Base-by-base conservation (phyloP, 2,113 vertebrate genomes). In the Oryzias woworae region DNA sequence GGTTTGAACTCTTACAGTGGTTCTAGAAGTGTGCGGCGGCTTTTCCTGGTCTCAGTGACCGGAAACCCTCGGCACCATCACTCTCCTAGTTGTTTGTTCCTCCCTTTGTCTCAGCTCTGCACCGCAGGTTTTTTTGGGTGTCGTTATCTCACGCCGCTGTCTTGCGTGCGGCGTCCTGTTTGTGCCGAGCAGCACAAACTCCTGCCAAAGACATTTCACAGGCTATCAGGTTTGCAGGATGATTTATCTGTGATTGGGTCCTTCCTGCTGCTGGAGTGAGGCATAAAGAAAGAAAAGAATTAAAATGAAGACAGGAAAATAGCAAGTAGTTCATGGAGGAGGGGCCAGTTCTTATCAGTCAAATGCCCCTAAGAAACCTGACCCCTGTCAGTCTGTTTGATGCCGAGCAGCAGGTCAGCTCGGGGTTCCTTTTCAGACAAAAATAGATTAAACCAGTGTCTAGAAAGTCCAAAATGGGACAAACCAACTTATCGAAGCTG, bases 141-240 rank as follows among this genome's bases (percentile, higher is more conserved):
- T 65, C 71, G 79, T 90, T 91, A 90, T 91, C 90, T 86, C 16
- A 53, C 62, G 14, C 56, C 56, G 44, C 72, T 86, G 85, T 85
- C 78, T 80, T 82, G 82, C 83, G 74, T 77, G 77, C 75, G 43
- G 85, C 88, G 89, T 92, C 92, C 92, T 92, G 92, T 92, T 92
- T 91, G 89, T 87, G 62, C 75, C 77, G 62, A 48, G 85, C 78
- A 83, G 87, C 83, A 88, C 87, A 88, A 91, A 91, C 86, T 88
- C 72, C 59, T 81, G 74, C 75, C 50, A 53, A 85, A 89, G 89
- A 90, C 84, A 87, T 90, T 91, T 90, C 86, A 90, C 89, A 88
- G 88, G 77, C 89, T 78, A 81, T 87, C 85, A 83, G 84, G 31
- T 84, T 85, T 89, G 85, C 87, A 87, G 82, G 65, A 71, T 44